Evolutionary conservation across 1,140 invertebrate genomes (phyloP).

Genomic region (Calephelis nemesis): DNA sequence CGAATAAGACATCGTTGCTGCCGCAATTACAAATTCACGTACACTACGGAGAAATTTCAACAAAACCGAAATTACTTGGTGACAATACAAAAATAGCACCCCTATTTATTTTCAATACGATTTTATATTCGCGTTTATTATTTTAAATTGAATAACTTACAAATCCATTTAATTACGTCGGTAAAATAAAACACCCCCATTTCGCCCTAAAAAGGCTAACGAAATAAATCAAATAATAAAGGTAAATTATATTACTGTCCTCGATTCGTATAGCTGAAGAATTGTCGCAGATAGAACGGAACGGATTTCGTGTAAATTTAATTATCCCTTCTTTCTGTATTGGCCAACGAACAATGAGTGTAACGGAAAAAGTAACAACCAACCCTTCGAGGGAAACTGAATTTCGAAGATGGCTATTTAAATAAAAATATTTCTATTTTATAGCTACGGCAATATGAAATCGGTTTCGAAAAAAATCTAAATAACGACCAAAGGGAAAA

Average conservation of each 20-base stretch:
- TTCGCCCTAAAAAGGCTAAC: constrained; percentile 44
- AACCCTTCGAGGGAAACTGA: background rate
- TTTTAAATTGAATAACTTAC: constrained; percentile 2
- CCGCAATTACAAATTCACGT: too few relatives aligned
- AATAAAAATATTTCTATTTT: background rate
- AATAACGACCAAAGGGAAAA: too few relatives aligned
- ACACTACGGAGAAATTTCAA: too few relatives aligned
- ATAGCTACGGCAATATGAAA: too few relatives aligned
- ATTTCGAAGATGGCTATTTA: background rate
- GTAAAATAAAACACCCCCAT: constrained; percentile 7
- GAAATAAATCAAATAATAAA: constrained; percentile 73
- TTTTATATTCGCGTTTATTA: too few relatives aligned
- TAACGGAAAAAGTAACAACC: constrained; percentile 6
- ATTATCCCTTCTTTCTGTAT: constrained; percentile 16
- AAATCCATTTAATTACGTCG: background rate
- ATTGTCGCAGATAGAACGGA: constrained; percentile 36
- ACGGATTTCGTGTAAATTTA: constrained; percentile 16
- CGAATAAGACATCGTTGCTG: too few relatives aligned
- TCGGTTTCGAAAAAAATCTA: too few relatives aligned
- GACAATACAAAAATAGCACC: too few relatives aligned
- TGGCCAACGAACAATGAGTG: constrained; percentile 7
- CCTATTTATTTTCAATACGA: too few relatives aligned
- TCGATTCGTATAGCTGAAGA: constrained; percentile 52
- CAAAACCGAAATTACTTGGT: too few relatives aligned
- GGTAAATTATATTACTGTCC: constrained; percentile 69